Conservation (phyloP, 2,888 invertebrate genomes). For the Neoascia interrupta region DNA sequence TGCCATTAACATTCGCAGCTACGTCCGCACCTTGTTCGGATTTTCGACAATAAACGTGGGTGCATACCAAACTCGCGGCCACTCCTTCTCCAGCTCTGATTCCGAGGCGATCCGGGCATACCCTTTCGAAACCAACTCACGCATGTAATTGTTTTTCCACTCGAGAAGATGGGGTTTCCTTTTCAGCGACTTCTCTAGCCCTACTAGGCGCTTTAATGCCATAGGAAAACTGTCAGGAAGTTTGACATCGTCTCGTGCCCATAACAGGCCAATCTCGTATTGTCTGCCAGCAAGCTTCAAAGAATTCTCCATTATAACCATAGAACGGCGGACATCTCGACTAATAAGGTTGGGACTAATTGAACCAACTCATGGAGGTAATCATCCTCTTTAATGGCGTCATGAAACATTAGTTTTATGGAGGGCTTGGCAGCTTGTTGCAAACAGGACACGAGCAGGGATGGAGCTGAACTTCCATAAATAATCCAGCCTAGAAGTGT, state of each 20-base stretch:
- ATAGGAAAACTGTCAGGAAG: constrained; percentile 45
- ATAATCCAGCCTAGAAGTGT: constrained; percentile 27
- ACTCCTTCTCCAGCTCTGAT: constrained; percentile 17
- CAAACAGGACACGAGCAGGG: neutral
- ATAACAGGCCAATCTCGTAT: constrained; percentile 3
- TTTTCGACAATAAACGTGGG: constrained; percentile 67
- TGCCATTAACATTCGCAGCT: constrained; percentile 41
- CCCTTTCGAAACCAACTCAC: constrained; percentile 30
- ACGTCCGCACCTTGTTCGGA: constrained; percentile 45
- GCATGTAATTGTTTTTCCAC: constrained; percentile 41
- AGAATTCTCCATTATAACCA: constrained; percentile 9
- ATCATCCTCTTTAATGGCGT: constrained; percentile 9
- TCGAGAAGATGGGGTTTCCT: constrained; percentile 23
- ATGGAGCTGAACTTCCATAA: constrained; percentile 10
- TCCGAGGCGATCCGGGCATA: constrained; percentile 51
- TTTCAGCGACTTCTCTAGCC: constrained; percentile 47
- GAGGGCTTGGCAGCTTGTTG: neutral
- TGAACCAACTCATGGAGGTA: constrained; percentile 16
- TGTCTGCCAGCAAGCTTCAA: neutral
- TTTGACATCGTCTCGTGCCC: neutral
- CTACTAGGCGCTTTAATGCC: constrained; percentile 35
- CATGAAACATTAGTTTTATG: constrained; percentile 20
- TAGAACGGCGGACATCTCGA: neutral
- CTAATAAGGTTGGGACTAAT: constrained; percentile 10
- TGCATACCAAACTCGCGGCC: constrained; percentile 70